These are phyloP conservation scores for Agonopterix heracliana DNA, from an alignment of 2,888 invertebrate genomes.

Conservation along the genomic window DNA sequence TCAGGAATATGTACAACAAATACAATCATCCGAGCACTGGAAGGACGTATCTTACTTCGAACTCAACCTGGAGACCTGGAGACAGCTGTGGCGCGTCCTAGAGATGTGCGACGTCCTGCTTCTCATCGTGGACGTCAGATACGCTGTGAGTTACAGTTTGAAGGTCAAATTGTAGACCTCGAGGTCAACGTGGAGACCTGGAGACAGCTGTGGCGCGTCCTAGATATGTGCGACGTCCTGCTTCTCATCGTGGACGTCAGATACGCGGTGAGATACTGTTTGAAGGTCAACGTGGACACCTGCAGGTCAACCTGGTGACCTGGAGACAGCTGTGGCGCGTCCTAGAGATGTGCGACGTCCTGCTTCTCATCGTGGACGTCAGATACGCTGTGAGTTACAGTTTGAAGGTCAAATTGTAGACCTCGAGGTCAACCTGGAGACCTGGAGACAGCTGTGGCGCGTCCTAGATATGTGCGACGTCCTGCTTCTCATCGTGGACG, in stretches of 20 bases:
- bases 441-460: slow-evolving; percentile 89
- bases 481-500: slow-evolving; percentile 90
- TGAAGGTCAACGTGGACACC: slow-evolving; percentile 45
- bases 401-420: slow-evolving; percentile 46
- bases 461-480: slow-evolving; percentile 96
- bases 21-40: slow-evolving; percentile 78
- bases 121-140: slow-evolving; percentile 92
- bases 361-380: slow-evolving; percentile 92
- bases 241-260: slow-evolving; percentile 92
- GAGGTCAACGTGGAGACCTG: background rate
- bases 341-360: slow-evolving; percentile 93
- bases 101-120: slow-evolving; percentile 95
- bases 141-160: slow-evolving; percentile 76
- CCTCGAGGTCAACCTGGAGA: background rate
- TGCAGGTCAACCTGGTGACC: slow-evolving; percentile 93
- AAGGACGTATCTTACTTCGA: slow-evolving; percentile 91
- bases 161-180: slow-evolving; percentile 44
- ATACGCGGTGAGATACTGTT: slow-evolving; percentile 86
- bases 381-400: slow-evolving; percentile 82
- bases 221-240: slow-evolving; percentile 95
- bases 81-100: slow-evolving; percentile 95
- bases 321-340: slow-evolving; percentile 98
- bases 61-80: slow-evolving; percentile 96
- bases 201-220: slow-evolving; percentile 92
- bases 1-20: slow-evolving; percentile 83